phyloP scores from a whole-genome alignment of 2,113 vertebrate genomes.

The rat (Rattus norvegicus) region GRCr8 NC_086031.1:66121001-66121500 shows the following conservation, averaged over 20 bases:
- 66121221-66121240: background rate
- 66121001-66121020: background rate
- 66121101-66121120: slow-evolving; percentile 28
- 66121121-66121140: background rate
- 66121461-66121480: slow-evolving; percentile 41
- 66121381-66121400: background rate
- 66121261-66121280: background rate
- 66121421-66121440: background rate
- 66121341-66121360: slow-evolving; percentile 41
- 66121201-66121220: background rate
- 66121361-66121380: slow-evolving; percentile 28
- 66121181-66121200: background rate
- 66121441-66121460: slow-evolving; percentile 30
- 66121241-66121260: background rate
- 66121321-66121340: slow-evolving; percentile 1
- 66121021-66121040: background rate
- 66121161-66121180: background rate
- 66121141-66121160: background rate
- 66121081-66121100: slow-evolving; percentile 28
- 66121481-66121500: background rate
- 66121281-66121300: slow-evolving; percentile 23
- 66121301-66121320: slow-evolving; percentile 36
- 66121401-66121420: slow-evolving; percentile 23
- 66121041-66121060: background rate
- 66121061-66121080: background rate